These are phyloP conservation scores for Dorcus hopei DNA, from an alignment of 2,888 invertebrate species.

Conservation along the genomic window DNA sequence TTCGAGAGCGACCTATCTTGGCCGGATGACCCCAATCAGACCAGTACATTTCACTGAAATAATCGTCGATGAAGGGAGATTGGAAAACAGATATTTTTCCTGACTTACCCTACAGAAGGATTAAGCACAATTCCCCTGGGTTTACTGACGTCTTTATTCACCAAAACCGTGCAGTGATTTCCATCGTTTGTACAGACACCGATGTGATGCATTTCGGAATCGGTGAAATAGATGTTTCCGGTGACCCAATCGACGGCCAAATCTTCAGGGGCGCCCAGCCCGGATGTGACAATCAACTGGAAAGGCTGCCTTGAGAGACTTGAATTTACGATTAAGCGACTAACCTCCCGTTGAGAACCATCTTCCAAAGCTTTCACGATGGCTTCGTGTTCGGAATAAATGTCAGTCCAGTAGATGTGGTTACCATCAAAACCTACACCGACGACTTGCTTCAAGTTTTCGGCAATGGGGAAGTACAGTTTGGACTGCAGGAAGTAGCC, in stretches of 20 bases:
- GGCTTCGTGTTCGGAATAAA: conserved; percentile 65
- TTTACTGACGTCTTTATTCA: conserved; percentile 59
- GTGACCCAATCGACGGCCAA: conserved; percentile 76
- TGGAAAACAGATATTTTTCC: not conserved
- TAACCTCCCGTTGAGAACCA: conserved; percentile 59
- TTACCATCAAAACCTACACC: conserved; percentile 70
- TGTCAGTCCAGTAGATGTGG: conserved; percentile 76
- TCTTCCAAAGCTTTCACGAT: conserved; percentile 64
- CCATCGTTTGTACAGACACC: conserved; percentile 73
- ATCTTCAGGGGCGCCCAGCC: conserved; percentile 71
- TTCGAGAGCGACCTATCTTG: conserved; percentile 73
- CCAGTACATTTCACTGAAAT: conserved; percentile 80
- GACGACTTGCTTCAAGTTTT: conserved; percentile 57
- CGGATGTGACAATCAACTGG: conserved; percentile 60
- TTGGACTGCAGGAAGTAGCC: conserved; percentile 60
- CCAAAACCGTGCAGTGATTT: conserved; percentile 61
- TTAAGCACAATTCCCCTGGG: conserved; percentile 69
- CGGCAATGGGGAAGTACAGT: conserved; percentile 51
- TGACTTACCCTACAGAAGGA: conserved; percentile 61
- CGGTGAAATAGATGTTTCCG: conserved; percentile 79
- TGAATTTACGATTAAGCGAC: not conserved
- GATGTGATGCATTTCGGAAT: conserved; percentile 66
- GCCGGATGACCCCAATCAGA: conserved; percentile 78
- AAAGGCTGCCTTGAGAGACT: not conserved
- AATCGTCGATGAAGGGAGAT: not conserved